Base-by-base conservation (phyloP, 1,140 invertebrate genomes). In the Sminthurides bifidus region DNA sequence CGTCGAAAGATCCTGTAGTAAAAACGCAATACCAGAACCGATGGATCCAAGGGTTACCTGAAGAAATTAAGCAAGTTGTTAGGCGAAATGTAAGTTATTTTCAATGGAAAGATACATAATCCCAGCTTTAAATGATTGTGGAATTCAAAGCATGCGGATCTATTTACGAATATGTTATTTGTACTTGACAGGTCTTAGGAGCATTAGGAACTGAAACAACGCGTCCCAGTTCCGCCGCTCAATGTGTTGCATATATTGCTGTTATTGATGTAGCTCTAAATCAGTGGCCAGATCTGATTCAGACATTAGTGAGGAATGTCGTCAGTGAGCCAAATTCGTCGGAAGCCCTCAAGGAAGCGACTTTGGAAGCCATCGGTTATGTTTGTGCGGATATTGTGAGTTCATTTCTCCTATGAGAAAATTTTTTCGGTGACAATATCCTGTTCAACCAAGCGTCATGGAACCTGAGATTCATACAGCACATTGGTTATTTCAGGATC, bases 171-270 rank as follows among this genome's bases (percentile, higher is more conserved):
- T n/a, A 30, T n/a, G 23, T 49, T 24, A 27, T 59, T 52, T 55
- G 17, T 49, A 59, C 41, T 52, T 43, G 62, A 38, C 67, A 94
- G 91, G 88, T 95, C 65, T 75, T 98, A 65, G 77, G 80, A 65
- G 84, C 94, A 14, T 77, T 99, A 52, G 94, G 95, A 46, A 98
- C 94, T 46, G 96, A 99, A 77, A 88, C 83, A 54, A 84, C 82
- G 54, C 76, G 94, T 56, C 90, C 94, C 1, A 95, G 92, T 67
- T 92, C 92, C 55, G 94, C 95, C 15, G 93, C 96, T 2, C 95
- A 99, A 71, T 98, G 95, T 76, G 91, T 99, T 27, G 94, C 95
- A 10, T 93, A 95, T 71, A 91, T 99, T 56, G 95, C 94, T 10
- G 91, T 96, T 38, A 84, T 91, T 21, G 96, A 99, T 75, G 74